Evolutionary conservation across 2,113 vertebrate species (phyloP), one percentile per base, ranked within the genome.

Genomic region (Trematocara variabile): DNA sequence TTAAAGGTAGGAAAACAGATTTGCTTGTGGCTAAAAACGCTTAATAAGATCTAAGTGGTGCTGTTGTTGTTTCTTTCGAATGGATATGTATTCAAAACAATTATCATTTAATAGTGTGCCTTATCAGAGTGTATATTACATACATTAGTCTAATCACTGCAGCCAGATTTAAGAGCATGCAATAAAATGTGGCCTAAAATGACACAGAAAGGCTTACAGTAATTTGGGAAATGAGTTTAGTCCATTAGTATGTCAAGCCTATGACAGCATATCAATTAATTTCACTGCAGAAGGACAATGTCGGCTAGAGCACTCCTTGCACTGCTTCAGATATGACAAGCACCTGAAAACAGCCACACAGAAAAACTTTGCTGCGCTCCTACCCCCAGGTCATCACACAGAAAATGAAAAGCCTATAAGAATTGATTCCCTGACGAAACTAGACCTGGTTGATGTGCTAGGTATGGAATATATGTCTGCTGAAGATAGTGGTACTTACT

Each of bases 391-490:
- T 90, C 92, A 92, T 85, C 88, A 44, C 88, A 87, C 89, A 91
- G 87, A 91, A 93, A 93, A 95, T 95, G 90, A 94, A 95, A 95
- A 94, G 94, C 94, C 93, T 89, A 90, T 91, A 94, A 93, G 80
- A 88, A 93, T 95, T 93, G 94, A 95, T 95, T 96, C 93, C 80
- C 89, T 91, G 91, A 94, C 82, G 90, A 95, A 93, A 91, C 89
- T 80, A 86, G 86, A 93, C 88, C 87, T 90, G 85, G 91, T 82
- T 92, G 93, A 95, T 94, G 91, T 91, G 93, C 88, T 84, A 92
- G 94, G 91, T 94, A 94, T 94, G 91, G 89, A 93, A 92, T 93
- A 93, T 93, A 89, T 93, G 91, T 93, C 92, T 86, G 60, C 89
- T 88, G 92, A 87, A 92, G 88, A 92, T 90, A 90, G 90, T 73